Base-by-base conservation (phyloP, 2,888 invertebrate genomes). In the Andricus curvator region DNA sequence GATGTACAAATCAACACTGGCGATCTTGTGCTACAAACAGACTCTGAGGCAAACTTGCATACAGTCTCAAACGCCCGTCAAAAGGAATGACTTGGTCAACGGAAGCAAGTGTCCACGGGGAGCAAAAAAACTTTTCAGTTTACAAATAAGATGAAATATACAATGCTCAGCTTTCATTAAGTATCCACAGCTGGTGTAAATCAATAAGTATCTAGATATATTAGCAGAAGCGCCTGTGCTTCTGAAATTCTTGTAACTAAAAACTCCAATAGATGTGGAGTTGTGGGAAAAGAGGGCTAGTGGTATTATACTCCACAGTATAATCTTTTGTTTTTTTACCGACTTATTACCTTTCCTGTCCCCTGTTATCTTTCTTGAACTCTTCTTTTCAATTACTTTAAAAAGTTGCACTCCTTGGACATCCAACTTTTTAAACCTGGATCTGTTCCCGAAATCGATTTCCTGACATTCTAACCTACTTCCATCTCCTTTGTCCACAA, bases 1-100 rank as follows among this genome's bases (percentile, higher is more conserved):
- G 13, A 48, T 68, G 48, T 48, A 68, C 68, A 68, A 25, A 48
- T 68, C 17, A 48, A 48, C 44, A 48, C 8, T 68, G 48, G 68
- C 48, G 25, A 48, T 68, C 68, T 68, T 68, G 68, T 68, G 48
- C 48, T 68, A 44, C 48, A 68, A 68, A 68, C 48, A 68, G 48
- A 48, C 48, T 25, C 68, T 25, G 68, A 44, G 48, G 68, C 29
- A 48, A 48, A 48, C 48, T 48, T 68, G 44, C 41, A 66, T 20
- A 44, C 4, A 48, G 68, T 48, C 15, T 68, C 48, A 48, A 68
- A 25, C 29, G 68, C 25, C 48, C 68, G 4, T 44, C 44, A 48
- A 68, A 68, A 48, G 68, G 44, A 17, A 68, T 68, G 44, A 68
- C 68, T 68, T 48, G 68, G 68, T 68, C 41, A 22, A 25, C 68